Conservation (phyloP, 2,797 vertebrate genomes). For the Mormyrops attenuatus region DNA sequence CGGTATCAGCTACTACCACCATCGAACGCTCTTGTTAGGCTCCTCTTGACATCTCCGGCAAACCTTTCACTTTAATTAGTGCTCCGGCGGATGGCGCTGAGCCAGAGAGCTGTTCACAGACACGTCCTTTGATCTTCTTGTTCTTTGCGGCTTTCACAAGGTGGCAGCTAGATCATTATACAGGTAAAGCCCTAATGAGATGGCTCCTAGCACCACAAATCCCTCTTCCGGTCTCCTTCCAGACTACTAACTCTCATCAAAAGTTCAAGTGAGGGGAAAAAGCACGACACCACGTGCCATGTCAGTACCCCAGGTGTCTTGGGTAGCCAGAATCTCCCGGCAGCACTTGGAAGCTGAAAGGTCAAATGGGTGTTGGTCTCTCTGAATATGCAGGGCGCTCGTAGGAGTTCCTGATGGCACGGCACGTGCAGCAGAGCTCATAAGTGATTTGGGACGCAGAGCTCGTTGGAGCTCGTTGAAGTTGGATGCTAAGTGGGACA, state of each 20-base stretch:
- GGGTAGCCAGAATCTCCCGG: neutral
- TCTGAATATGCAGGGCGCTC: neutral
- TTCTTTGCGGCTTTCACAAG: neutral
- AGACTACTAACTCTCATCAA: conserved; percentile 4
- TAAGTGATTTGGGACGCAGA: neutral
- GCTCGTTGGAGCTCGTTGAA: neutral
- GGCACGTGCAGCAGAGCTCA: neutral
- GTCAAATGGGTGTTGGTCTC: neutral
- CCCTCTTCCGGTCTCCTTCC: neutral
- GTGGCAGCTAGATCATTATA: conserved; percentile 8
- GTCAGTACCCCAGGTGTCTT: neutral
- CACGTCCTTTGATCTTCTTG: neutral
- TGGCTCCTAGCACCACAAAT: neutral
- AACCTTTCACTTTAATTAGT: conserved; percentile 6
- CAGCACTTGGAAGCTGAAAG: neutral
- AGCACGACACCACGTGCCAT: neutral
- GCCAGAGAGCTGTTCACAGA: neutral
- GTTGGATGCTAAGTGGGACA: neutral
- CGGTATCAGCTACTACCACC: neutral
- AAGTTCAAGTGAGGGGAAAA: conserved; percentile 16
- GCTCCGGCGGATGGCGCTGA: neutral
- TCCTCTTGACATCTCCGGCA: neutral
- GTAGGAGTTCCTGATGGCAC: neutral
- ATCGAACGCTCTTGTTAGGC: neutral
- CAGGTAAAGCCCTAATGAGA: conserved; percentile 14